phyloP scores from a whole-genome alignment of 2,113 vertebrate genomes.

The Peromyscus leucopus region DNA sequence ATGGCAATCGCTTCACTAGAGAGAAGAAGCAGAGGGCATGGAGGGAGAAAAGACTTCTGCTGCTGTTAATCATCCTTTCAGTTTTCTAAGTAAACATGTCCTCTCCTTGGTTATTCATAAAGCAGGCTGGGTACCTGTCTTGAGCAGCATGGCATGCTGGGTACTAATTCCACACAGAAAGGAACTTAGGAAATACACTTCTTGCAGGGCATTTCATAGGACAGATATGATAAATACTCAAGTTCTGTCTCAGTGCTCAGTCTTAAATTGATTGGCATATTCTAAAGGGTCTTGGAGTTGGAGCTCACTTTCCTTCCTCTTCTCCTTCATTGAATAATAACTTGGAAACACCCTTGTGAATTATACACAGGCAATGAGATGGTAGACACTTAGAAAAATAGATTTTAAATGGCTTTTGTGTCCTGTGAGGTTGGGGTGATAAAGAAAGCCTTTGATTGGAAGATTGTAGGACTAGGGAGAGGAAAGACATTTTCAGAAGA shows the following conservation, averaged over 20 bases:
- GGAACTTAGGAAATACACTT: background rate
- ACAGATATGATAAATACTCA: slow-evolving; percentile 3
- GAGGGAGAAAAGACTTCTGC: background rate
- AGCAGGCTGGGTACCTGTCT: background rate
- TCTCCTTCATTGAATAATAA: slow-evolving; percentile 41
- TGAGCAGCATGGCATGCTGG: background rate
- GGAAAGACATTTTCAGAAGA: slow-evolving; percentile 66
- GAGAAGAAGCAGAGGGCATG: background rate
- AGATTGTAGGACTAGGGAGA: slow-evolving; percentile 53
- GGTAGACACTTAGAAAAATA: slow-evolving; percentile 39
- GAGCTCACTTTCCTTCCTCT: background rate
- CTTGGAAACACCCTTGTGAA: background rate
- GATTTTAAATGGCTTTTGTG: slow-evolving; percentile 45
- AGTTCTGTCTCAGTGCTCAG: slow-evolving; percentile 21
- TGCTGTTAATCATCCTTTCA: background rate
- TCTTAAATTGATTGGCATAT: background rate
- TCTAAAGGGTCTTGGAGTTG: background rate
- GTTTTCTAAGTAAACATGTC: background rate
- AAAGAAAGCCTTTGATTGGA: slow-evolving; percentile 60
- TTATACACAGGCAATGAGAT: slow-evolving; percentile 3
- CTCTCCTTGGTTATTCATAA: background rate
- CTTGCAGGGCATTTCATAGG: slow-evolving; percentile 33
- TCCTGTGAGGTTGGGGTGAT: slow-evolving; percentile 56
- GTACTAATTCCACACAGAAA: background rate
- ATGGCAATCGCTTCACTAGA: background rate